A percentile compares a stretch with the other conserved stretches of the same genome.
Evolutionary conservation across 2,113 vertebrate species (phyloP).

Genomic region (Geococcyx californianus): DNA sequence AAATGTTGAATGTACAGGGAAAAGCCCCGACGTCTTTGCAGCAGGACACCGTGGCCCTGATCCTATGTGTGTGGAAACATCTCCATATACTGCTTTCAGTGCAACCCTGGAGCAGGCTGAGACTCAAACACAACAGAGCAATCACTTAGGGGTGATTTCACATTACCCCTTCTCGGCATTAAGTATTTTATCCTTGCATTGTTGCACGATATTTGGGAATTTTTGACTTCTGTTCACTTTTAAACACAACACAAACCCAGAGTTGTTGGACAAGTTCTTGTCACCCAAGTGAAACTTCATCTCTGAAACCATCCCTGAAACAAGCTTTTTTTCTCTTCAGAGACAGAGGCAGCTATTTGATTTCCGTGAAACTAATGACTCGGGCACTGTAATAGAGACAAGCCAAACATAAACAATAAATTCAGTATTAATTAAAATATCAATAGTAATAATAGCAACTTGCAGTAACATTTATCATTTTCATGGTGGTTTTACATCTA

Average conservation of each 20-base stretch:
- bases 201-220: background rate
- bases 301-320: background rate
- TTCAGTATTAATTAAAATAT: background rate
- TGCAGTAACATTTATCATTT: background rate
- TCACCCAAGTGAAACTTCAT: constrained; percentile 5
- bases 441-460: background rate
- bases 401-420: background rate
- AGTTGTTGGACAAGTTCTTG: constrained; percentile 14
- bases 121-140: background rate
- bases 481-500: background rate
- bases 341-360: background rate
- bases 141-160: background rate
- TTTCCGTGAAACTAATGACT: background rate
- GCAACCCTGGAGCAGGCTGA: background rate
- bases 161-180: background rate
- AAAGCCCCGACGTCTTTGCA: background rate
- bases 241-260: background rate
- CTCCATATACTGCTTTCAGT: fast-evolving
- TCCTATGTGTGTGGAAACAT: too few relatives aligned
- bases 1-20: background rate
- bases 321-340: background rate
- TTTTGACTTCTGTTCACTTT: background rate
- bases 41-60: background rate
- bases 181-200: background rate
- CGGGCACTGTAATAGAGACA: background rate